Conservation (phyloP, 2,888 invertebrate genomes). For the Rhingia campestris region DNA sequence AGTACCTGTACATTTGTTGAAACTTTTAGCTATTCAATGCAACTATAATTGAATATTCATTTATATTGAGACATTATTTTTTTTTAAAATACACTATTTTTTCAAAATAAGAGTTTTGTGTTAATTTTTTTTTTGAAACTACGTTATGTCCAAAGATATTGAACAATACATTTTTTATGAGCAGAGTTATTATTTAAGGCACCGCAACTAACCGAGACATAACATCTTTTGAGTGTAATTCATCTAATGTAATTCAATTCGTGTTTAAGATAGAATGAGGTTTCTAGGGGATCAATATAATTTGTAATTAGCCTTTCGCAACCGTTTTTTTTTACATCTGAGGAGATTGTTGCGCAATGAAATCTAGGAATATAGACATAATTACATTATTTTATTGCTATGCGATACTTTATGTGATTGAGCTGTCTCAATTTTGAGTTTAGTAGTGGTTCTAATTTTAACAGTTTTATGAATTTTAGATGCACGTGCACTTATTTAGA, state of each 20-base stretch:
- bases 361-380: conserved; percentile 13
- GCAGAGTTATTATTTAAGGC: conserved; percentile 21
- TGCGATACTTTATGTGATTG: not conserved
- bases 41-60: no score
- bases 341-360: conserved; percentile 9
- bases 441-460: no score
- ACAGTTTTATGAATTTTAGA: no score
- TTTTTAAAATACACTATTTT: no score
- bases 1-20: no score
- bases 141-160: not conserved
- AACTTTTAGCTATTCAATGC: no score
- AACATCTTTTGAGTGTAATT: conserved; percentile 14
- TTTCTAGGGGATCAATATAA: not conserved
- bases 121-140: conserved; percentile 2
- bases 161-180: conserved; percentile 1
- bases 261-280: not conserved
- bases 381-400: not conserved
- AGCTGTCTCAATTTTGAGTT: no score
- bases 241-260: conserved; percentile 45
- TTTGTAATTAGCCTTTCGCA: conserved; percentile 33
- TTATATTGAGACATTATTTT: no score
- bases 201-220: conserved; percentile 26
- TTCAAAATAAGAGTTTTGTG: not conserved
- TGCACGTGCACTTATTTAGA: no score
- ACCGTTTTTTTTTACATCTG: conserved; percentile 9